Evolutionary conservation across 2,797 vertebrate genomes (phyloP).

Genomic region (Trachops cirrhosus): DNA sequence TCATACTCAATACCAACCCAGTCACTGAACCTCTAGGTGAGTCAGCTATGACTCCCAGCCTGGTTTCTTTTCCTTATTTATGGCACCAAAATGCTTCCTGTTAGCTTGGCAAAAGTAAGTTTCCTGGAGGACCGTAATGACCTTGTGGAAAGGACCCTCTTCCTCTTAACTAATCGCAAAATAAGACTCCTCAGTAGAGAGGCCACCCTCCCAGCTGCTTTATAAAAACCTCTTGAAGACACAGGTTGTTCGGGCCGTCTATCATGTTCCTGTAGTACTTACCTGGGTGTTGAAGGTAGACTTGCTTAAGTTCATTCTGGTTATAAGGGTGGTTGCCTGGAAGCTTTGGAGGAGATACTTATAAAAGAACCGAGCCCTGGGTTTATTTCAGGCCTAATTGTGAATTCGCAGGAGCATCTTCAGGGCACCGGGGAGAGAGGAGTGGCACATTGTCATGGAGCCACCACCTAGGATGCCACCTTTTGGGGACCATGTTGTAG

Average conservation of each 20-base stretch:
- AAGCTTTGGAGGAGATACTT: background rate
- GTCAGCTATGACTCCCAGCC: background rate
- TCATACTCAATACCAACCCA: background rate
- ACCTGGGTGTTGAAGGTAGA: conserved; percentile 38
- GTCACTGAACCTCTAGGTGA: background rate
- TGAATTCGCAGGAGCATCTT: background rate
- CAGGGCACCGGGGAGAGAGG: background rate
- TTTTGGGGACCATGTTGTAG: conserved; percentile 22
- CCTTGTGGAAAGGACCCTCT: background rate
- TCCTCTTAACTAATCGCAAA: conserved; percentile 12
- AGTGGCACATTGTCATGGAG: background rate
- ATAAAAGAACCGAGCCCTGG: background rate
- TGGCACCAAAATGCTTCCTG: background rate
- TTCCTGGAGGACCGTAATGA: background rate
- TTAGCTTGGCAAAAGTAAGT: background rate
- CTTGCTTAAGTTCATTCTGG: background rate
- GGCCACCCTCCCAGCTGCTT: background rate
- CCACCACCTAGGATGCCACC: conserved; percentile 10
- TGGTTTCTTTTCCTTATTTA: background rate
- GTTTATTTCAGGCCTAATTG: conserved; percentile 30
- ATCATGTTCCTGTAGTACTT: conserved; percentile 9
- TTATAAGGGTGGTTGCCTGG: background rate
- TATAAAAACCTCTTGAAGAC: background rate
- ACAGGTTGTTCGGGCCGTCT: background rate
- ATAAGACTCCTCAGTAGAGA: background rate